Evolutionary conservation across 2,888 invertebrate genomes (phyloP).

Genomic region (Agapostemon virescens): DNA sequence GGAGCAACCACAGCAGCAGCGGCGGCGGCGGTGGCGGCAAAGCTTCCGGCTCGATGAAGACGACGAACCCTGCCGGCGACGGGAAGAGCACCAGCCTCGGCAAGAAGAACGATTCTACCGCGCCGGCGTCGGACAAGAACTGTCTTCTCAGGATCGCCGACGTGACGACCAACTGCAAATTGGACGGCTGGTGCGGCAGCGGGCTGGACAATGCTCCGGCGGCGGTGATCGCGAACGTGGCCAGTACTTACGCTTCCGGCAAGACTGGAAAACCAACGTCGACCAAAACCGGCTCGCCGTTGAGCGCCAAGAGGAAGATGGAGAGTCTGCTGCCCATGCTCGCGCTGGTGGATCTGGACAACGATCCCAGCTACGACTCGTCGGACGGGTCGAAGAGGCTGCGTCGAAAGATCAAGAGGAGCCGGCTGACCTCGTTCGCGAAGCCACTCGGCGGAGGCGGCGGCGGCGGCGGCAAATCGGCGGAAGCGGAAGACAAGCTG

Average conservation of each 20-base stretch:
- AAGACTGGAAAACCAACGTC: slow-evolving; percentile 38
- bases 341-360: slow-evolving; percentile 68
- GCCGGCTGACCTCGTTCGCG: slow-evolving; percentile 45
- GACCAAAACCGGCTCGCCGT: slow-evolving; percentile 27
- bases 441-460: slow-evolving; percentile 57
- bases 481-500: slow-evolving; percentile 51
- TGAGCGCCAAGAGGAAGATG: slow-evolving; percentile 43
- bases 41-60: slow-evolving; percentile 42
- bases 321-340: slow-evolving; percentile 51
- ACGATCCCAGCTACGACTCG: slow-evolving; percentile 67
- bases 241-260: slow-evolving; percentile 52
- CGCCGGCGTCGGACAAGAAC: slow-evolving; percentile 38
- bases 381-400: slow-evolving; percentile 47
- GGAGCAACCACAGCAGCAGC: slow-evolving; percentile 50
- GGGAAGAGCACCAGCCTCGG: slow-evolving; percentile 13
- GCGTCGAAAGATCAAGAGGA: slow-evolving; percentile 59
- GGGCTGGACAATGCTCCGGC: slow-evolving; percentile 23
- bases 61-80: slow-evolving; percentile 35
- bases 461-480: slow-evolving; percentile 57
- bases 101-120: slow-evolving; percentile 45
- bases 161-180: slow-evolving; percentile 37
- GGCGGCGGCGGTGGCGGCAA: slow-evolving; percentile 33
- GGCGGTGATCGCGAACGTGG: slow-evolving; percentile 44
- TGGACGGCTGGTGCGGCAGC: slow-evolving; percentile 46
- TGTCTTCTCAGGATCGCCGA: slow-evolving; percentile 48